Conservation (phyloP, 2,113 vertebrate genomes). For the Indicator indicator region DNA sequence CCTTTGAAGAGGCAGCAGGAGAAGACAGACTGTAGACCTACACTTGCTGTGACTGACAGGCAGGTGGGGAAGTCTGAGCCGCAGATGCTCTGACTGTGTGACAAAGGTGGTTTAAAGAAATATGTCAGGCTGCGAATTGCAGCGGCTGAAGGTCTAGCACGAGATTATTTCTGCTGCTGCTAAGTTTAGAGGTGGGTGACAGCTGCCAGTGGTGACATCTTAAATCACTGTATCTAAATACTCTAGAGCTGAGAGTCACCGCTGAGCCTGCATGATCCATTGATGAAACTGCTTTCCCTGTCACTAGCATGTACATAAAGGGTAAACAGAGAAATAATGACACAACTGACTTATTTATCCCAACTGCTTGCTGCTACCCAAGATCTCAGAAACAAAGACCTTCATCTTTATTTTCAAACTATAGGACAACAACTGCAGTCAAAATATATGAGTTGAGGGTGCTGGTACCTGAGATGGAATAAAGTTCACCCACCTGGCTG, state of each 20-base stretch:
- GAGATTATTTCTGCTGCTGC: constrained; percentile 40
- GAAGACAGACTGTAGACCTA: neutral
- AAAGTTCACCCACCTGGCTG: neutral
- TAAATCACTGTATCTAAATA: constrained; percentile 41
- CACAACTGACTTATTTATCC: neutral
- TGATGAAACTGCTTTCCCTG: neutral
- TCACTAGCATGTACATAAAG: neutral
- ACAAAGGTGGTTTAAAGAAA: constrained; percentile 43
- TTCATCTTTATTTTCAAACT: neutral
- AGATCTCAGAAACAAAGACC: neutral
- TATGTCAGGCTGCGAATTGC: constrained; percentile 25
- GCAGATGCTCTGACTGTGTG: neutral
- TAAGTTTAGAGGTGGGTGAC: constrained; percentile 57
- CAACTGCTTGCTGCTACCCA: neutral
- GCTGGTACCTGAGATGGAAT: neutral
- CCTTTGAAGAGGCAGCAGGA: neutral
- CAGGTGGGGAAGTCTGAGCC: neutral
- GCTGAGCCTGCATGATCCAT: neutral
- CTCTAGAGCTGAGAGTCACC: neutral
- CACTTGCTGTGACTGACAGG: neutral
- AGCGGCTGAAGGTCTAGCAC: constrained; percentile 34
- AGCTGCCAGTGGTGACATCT: constrained; percentile 50
- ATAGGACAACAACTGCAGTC: neutral
- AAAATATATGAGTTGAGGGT: neutral
- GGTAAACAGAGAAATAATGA: neutral